Evolutionary conservation across 2,797 vertebrate genomes (phyloP).

Genomic region (Carapus acus): DNA sequence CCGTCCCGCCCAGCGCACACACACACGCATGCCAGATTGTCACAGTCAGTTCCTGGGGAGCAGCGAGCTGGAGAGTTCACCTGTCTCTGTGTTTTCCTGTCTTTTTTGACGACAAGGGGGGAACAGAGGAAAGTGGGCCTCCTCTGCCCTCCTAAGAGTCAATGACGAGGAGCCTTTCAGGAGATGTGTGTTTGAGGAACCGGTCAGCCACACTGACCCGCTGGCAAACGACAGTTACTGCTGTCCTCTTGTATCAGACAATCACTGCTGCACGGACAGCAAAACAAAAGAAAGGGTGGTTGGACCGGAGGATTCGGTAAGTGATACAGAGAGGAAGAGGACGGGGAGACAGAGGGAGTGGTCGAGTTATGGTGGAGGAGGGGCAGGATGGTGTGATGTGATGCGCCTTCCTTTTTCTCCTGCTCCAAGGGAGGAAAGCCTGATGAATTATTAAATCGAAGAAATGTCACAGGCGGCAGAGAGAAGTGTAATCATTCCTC

Average conservation of each 20-base stretch:
- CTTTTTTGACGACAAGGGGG: constrained; percentile 51
- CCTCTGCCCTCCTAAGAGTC: constrained; percentile 35
- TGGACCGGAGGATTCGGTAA: constrained; percentile 46
- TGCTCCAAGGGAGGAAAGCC: constrained; percentile 68
- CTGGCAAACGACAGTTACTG: constrained; percentile 25
- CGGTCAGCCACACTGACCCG: constrained; percentile 10
- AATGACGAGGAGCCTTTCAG: constrained; percentile 37
- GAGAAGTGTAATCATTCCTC: constrained; percentile 68
- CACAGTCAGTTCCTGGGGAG: constrained; percentile 47
- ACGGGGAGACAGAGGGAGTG: constrained; percentile 41
- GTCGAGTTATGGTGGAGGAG: constrained; percentile 38
- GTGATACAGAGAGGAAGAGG: constrained; percentile 1
- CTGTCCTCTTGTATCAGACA: constrained; percentile 36
- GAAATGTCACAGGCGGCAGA: constrained; percentile 72
- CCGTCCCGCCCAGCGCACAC: too few relatives aligned
- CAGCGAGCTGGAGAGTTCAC: constrained; percentile 49
- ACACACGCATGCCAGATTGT: too few relatives aligned
- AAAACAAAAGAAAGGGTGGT: constrained; percentile 33
- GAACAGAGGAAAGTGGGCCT: constrained; percentile 26
- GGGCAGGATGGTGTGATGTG: constrained; percentile 42
- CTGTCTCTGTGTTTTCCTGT: constrained; percentile 44
- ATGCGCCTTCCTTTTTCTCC: constrained; percentile 49
- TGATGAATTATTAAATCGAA: constrained; percentile 76
- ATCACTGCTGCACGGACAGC: constrained; percentile 4
- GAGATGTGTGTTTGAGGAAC: constrained; percentile 29